Base-by-base conservation (phyloP, 2,888 invertebrate genomes). In the Cephus sareptanus region DNA sequence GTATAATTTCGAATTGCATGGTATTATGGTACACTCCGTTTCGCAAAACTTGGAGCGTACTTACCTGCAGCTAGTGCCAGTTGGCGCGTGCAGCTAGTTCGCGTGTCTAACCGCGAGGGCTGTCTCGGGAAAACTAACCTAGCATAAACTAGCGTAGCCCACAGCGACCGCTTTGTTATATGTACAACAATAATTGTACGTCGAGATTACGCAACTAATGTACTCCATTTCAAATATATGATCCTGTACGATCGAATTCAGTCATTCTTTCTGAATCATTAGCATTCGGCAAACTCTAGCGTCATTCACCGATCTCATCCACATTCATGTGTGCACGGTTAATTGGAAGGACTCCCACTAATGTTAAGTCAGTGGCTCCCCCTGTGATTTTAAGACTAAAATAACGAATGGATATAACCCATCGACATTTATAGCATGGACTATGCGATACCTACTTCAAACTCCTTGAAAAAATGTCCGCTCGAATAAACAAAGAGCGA, bases 1-100 rank as follows among this genome's bases (percentile, higher is more conserved):
- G n/a, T 40, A 34, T 76, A 76, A 79, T 76, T 76, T 76, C 73
- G 73, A 79, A 70, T 69, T 15, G 40, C 68, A 70, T 37, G 76
- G 35, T 37, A 76, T 37, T 34, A 56, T 15, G 15, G 35, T 23
- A 34, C 74, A 40, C 76, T 74, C 34, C 35, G 34, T 40, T 76
- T 40, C 74, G 35, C 73, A 74, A 74, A 76, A 76, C 75, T 71
- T 30, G 75, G 40, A 37, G 23, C 34, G 74, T 35, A 74, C 74
- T 35, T 40, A 34, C 37, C 74, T 30, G 34, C 35, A 30, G 74
- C 35, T 13, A 35, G 37, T 74, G 35, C 33, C 74, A 56, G 37
- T 40, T 31, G 34, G 74, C 74, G 35, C 74, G 74, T 34, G 74
- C 35, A 74, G 74, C 33, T 34, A 74, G 37, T 74, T 71, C 35